Evolutionary conservation across 2,888 invertebrate genomes (phyloP).

Genomic region (Steromphala cineraria): DNA sequence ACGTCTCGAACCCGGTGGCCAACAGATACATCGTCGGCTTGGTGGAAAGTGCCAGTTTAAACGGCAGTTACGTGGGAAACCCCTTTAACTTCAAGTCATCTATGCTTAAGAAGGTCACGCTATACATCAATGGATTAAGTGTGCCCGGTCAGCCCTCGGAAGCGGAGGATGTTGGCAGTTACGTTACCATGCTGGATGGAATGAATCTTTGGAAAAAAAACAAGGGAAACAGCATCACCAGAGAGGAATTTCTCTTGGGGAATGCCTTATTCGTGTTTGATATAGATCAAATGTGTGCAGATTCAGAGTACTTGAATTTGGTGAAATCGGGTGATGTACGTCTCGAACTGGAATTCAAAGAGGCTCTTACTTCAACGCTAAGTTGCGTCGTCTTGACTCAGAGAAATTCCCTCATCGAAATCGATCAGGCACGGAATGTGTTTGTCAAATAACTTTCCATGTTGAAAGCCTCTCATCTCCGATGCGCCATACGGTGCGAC

Average conservation of each 20-base stretch:
- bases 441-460: neutral
- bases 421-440: neutral
- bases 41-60: too few relatives aligned
- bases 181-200: neutral
- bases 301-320: neutral
- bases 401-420: neutral
- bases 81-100: neutral
- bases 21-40: neutral
- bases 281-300: neutral
- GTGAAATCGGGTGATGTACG: neutral
- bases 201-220: neutral
- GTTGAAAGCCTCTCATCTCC: too few relatives aligned
- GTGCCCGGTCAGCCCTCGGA: neutral
- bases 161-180: neutral
- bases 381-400: neutral
- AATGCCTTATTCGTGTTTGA: neutral
- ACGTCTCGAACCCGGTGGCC: neutral
- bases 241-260: neutral
- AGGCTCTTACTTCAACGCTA: neutral
- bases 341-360: neutral
- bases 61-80: neutral
- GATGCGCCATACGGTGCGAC: neutral
- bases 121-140: neutral
- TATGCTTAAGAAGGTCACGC: neutral
- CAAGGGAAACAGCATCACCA: neutral